phyloP scores from a whole-genome alignment of 2,797 vertebrate species.

The Sciurus carolinensis region DNA sequence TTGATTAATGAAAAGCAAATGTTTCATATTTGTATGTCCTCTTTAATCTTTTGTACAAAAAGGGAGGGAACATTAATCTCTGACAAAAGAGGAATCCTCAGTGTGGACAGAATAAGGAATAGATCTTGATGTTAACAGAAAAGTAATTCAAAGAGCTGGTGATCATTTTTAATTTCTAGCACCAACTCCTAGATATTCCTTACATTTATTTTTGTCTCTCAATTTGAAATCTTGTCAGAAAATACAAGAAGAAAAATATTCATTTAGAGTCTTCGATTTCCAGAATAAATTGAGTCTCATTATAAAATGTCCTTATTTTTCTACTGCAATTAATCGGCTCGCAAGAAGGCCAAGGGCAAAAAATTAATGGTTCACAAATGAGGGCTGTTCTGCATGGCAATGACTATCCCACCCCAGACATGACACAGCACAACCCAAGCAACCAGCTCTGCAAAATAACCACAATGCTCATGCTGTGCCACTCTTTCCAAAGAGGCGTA shows the following conservation, averaged over 20 bases:
- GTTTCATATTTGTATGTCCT: slow-evolving; percentile 66
- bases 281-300: slow-evolving; percentile 73
- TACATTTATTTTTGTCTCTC: slow-evolving; percentile 72
- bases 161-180: slow-evolving; percentile 63
- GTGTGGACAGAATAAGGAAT: slow-evolving; percentile 11
- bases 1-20: slow-evolving; percentile 75
- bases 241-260: slow-evolving; percentile 68
- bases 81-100: slow-evolving; percentile 53
- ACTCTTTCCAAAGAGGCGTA: slow-evolving; percentile 20
- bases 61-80: slow-evolving; percentile 66
- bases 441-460: not conserved
- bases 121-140: slow-evolving; percentile 28
- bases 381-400: not conserved
- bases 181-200: slow-evolving; percentile 50
- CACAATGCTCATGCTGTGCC: not conserved
- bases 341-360: slow-evolving; percentile 40
- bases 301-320: slow-evolving; percentile 63
- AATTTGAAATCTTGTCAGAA: slow-evolving; percentile 69
- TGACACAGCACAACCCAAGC: not conserved
- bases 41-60: slow-evolving; percentile 73
- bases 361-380: slow-evolving; percentile 40
- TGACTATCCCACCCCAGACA: not conserved
- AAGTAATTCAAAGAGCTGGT: slow-evolving; percentile 45
- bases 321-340: slow-evolving; percentile 67
- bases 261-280: slow-evolving; percentile 67